Percentiles rank a stretch among this genome's conserved stretches.
These are phyloP conservation scores for Mythimna ferrago DNA, from an alignment of 2,888 invertebrate species.

Conservation along the genomic window DNA sequence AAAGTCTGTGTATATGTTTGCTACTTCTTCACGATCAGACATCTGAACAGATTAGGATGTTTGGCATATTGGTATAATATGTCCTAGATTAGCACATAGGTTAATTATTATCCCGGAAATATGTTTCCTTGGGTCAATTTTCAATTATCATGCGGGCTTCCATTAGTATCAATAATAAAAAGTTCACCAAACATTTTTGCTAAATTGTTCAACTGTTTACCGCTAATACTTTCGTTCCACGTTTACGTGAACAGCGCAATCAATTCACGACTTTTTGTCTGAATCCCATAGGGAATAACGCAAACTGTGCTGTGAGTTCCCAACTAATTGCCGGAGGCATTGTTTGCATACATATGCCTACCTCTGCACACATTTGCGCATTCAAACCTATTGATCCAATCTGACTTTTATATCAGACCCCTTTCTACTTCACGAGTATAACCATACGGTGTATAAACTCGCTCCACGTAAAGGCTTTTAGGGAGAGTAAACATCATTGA, in stretches of 20 bases:
- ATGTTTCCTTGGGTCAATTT: too few species aligned
- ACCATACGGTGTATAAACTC: slow-evolving; percentile 65
- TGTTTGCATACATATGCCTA: slow-evolving; percentile 50
- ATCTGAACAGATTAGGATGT: too few species aligned
- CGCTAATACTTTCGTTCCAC: slow-evolving; percentile 27
- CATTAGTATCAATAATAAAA: background rate
- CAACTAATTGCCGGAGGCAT: slow-evolving; percentile 59
- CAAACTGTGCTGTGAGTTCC: slow-evolving; percentile 52
- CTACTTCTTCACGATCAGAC: too few species aligned
- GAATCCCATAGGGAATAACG: slow-evolving; percentile 41
- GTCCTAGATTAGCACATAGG: too few species aligned
- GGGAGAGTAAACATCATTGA: slow-evolving; percentile 86
- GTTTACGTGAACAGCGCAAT: slow-evolving; percentile 35
- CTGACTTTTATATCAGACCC: slow-evolving; percentile 71
- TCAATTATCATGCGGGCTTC: too few species aligned
- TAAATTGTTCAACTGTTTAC: slow-evolving; percentile 17
- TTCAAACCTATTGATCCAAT: slow-evolving; percentile 71
- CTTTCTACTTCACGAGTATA: slow-evolving; percentile 67
- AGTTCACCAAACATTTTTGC: background rate
- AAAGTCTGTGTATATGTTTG: too few species aligned
- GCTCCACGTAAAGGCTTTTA: slow-evolving; percentile 82
- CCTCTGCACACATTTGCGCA: slow-evolving; percentile 53
- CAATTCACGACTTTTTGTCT: slow-evolving; percentile 49
- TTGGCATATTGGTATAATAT: too few species aligned
- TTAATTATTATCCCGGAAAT: too few species aligned